phyloP scores from a whole-genome alignment of 2,888 invertebrate genomes.

The Calameuta idolon region DNA sequence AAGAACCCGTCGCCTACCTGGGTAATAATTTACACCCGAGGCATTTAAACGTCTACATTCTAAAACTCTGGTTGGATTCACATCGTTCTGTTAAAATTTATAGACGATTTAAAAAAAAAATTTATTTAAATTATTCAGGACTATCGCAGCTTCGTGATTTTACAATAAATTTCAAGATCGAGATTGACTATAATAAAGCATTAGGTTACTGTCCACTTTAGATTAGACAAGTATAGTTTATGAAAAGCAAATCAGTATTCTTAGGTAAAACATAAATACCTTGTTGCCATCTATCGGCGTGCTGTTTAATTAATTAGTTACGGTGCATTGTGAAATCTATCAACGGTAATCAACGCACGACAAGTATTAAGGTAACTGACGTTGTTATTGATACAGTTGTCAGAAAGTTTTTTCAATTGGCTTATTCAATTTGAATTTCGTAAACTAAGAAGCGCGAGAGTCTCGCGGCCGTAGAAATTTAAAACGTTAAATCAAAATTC shows the following conservation, averaged over 20 bases:
- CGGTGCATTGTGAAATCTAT: not conserved
- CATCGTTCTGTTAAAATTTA: not conserved
- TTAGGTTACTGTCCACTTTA: not conserved
- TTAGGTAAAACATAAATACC: not conserved
- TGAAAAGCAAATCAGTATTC: not conserved
- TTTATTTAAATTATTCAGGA: no score
- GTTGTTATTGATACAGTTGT: not conserved
- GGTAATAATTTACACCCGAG: not conserved
- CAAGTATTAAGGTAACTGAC: not conserved
- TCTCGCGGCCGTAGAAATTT: not conserved
- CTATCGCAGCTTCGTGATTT: no score
- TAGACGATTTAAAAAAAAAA: not conserved
- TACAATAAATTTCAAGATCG: not conserved
- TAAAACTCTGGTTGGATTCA: not conserved
- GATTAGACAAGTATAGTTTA: not conserved
- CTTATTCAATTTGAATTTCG: not conserved
- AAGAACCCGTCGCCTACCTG: not conserved
- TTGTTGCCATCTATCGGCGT: not conserved
- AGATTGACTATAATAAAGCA: not conserved
- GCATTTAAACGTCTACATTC: not conserved
- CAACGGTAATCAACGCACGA: not conserved
- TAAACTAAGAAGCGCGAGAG: not conserved
- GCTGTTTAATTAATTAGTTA: not conserved
- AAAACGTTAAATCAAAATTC: not conserved
- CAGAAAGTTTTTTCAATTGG: not conserved